Evolutionary conservation across 2,888 invertebrate genomes (phyloP), one percentile per base, ranked within the genome.

Genomic region (Melanostoma scalare): DNA sequence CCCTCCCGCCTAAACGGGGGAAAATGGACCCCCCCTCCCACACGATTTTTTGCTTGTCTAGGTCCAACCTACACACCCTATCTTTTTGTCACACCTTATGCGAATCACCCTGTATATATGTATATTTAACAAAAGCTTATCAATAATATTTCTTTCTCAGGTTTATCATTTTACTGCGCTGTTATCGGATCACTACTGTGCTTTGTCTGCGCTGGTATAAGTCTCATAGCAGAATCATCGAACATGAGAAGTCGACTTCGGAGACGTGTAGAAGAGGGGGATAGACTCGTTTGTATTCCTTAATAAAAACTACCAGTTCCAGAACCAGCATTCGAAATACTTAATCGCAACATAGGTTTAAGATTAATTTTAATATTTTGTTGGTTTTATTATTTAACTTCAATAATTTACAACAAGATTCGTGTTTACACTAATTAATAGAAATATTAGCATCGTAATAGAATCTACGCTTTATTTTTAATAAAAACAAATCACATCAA

Each of bases 181-280:
- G 92, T 94, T 0, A 93, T 93, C 0, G 95, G 95, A 0, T 93
- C 95, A 0, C 90, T 94, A 0, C 91, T 96, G 30, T 94, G 96
- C 9, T 96, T 97, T 88, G 89, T 94, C 0, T 94, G 96, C 55
- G 95, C 96, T 10, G 94, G 95, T 1, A 90, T 96, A 8, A 96
- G 97, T 1, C 93, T 95, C 50, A 94, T 95, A 48, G 97, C 97
- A 0, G 96, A 96, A 88, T 94, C 94, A 78, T 95, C 96, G 0
- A 96, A 96, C 36, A 95, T 96, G 88, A 95, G 95, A 10, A 95
- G 95, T 88, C 95, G 95, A 88, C 96, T 97, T 0, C 96, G 96
- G 87, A 95, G 96, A 85, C 95, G 96, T 88, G 95, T 97, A 87
- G 95, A 96, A 87, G 95, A 96, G 87, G 97, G 97, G 10, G 95